phyloP scores from a whole-genome alignment of 2,888 invertebrate species.

The Polylopha cassiicola region DNA sequence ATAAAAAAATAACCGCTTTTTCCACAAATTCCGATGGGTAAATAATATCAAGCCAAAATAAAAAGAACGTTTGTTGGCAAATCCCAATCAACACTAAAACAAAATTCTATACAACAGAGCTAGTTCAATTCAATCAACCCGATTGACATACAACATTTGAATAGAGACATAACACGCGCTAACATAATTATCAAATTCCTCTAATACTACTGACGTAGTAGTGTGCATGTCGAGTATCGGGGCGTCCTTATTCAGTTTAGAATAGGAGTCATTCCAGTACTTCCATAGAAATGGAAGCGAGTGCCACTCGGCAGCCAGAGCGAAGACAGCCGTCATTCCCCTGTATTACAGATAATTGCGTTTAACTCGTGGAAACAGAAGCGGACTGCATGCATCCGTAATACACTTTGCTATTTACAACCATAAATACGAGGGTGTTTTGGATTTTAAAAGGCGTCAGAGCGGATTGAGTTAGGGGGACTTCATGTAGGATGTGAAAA shows the following conservation, averaged over 20 bases:
- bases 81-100: too few species aligned
- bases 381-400: conserved; percentile 41
- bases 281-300: conserved; percentile 4
- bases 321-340: conserved; percentile 45
- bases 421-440: conserved; percentile 31
- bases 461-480: conserved; percentile 4
- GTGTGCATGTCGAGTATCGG: conserved; percentile 3
- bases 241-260: conserved; percentile 21
- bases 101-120: conserved; percentile 2
- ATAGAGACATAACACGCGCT: conserved; percentile 14
- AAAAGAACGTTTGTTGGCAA: too few species aligned
- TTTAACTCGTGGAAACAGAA: conserved; percentile 46
- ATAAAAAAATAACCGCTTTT: too few species aligned
- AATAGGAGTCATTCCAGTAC: conserved; percentile 25
- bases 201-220: conserved; percentile 1
- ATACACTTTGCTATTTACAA: conserved; percentile 53
- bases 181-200: conserved; percentile 19
- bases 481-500: background rate
- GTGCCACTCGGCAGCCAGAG: conserved; percentile 16
- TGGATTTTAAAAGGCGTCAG: conserved; percentile 11
- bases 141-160: conserved; percentile 20
- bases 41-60: too few species aligned
- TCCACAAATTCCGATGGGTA: too few species aligned
- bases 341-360: conserved; percentile 53
- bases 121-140: background rate